Evolutionary conservation across 2,888 invertebrate species (phyloP), one percentile per base, ranked within the genome.

Genomic region (Hypomecis atomaria): DNA sequence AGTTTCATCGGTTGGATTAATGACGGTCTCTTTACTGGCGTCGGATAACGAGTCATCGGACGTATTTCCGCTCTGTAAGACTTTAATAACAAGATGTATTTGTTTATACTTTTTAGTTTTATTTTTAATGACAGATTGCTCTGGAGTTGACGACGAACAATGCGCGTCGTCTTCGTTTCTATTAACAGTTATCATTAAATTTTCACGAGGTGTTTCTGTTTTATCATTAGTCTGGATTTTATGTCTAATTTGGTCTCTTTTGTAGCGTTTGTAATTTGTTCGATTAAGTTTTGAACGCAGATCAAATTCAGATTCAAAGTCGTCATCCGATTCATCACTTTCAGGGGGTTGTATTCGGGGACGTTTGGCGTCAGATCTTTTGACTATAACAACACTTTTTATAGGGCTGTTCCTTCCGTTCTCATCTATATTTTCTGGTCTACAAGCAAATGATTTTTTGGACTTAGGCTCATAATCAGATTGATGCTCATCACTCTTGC

Each of bases 21-120:
- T 50, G 45, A 23, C 33, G 42, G 63, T 62, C 8, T 62, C 63
- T 53, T 67, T 67, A 64, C 66, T 66, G 10, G 67, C 62, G 34
- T 66, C 69, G 13, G 71, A 66, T 43, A 72, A 73, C 34, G 75
- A 73, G 33, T 70, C 67, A 11, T 70, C 70, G 4, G 71, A 61
- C 7, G 66, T 60, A 4, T 61, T 64, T 40, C 64, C 62, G 23
- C 3, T 23, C 40, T 71, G 70, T 59, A 78, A 68, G 42, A 87
- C 72, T 65, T 85, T 84, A 58, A 86, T 82, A 3, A 82, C 73
- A n/a, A 86, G 64, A 68, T 84, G 83, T 36, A 85, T 77, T 73
- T 72, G 81, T 53, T 79, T 84, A 47, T 63, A 67, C 61, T 71
- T 75, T 34, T 71, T 71, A 6, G 42, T 50, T 42, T 68, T 73